phyloP scores from a whole-genome alignment of 2,113 vertebrate genomes.

The Osmerus eperlanus region DNA sequence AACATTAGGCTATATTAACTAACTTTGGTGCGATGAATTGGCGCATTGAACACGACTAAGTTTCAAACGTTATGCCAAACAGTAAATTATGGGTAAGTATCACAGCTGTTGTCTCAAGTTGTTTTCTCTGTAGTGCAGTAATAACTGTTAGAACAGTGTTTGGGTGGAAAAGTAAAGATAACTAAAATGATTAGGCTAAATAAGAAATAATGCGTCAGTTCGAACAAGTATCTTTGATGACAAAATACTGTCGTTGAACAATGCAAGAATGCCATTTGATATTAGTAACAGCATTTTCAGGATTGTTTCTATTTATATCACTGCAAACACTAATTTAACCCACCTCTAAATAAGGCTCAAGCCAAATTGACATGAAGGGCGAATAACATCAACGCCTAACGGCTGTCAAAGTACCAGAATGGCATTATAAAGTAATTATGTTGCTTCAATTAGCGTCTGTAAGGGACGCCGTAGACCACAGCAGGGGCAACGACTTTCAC shows the following conservation, averaged over 20 bases:
- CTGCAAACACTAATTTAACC: slow-evolving; percentile 21
- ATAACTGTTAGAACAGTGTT: not conserved
- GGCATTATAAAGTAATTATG: slow-evolving; percentile 75
- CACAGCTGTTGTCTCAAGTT: not conserved
- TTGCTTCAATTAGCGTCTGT: slow-evolving; percentile 72
- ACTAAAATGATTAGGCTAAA: not conserved
- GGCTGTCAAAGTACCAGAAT: slow-evolving; percentile 58
- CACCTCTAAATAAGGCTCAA: slow-evolving; percentile 35
- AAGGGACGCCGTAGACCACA: slow-evolving; percentile 49
- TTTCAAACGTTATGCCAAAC: slow-evolving; percentile 1
- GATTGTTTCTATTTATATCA: slow-evolving; percentile 6
- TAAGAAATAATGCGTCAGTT: not conserved
- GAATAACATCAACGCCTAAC: slow-evolving; percentile 43
- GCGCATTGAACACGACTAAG: not conserved
- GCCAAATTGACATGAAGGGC: slow-evolving; percentile 49
- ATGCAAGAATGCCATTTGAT: not conserved
- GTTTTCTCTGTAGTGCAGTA: not conserved
- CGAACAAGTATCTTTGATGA: not conserved
- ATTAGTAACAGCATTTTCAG: not conserved
- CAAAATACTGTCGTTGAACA: not conserved
- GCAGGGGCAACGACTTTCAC: slow-evolving; percentile 47
- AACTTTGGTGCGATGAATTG: not conserved
- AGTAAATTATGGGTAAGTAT: slow-evolving; percentile 50
- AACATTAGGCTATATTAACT: slow-evolving; percentile 13
- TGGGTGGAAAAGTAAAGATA: not conserved